These are phyloP conservation scores for Progne subis DNA, from an alignment of 2,113 vertebrate species.

Conservation along the genomic window DNA sequence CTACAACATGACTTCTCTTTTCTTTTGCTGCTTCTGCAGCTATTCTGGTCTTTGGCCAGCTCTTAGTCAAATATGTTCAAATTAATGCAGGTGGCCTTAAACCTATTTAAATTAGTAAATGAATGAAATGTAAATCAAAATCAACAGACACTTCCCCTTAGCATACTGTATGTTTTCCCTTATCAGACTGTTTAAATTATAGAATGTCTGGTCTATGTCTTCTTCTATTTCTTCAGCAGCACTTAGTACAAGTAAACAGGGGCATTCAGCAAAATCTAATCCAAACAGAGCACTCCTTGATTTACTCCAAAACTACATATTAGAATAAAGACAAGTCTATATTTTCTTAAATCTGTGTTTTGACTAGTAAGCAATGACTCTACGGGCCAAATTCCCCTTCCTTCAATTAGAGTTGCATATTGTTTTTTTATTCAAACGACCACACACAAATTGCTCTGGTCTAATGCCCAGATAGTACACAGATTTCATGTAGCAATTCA, in stretches of 20 bases:
- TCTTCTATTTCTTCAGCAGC: constrained; percentile 34
- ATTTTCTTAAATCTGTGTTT: constrained; percentile 46
- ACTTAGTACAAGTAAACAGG: constrained; percentile 47
- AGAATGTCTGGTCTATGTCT: constrained; percentile 45
- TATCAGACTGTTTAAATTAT: constrained; percentile 54
- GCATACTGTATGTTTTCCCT: background rate
- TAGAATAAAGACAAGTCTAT: constrained; percentile 27
- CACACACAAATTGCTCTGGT: constrained; percentile 31
- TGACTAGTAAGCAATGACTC: background rate
- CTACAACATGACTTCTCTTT: background rate
- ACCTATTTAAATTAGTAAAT: constrained; percentile 42
- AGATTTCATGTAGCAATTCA: background rate
- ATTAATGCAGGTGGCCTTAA: constrained; percentile 50
- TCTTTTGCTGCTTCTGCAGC: background rate
- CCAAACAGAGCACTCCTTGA: constrained; percentile 30
- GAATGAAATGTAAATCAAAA: constrained; percentile 44
- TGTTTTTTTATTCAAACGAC: background rate
- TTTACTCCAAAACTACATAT: constrained; percentile 44
- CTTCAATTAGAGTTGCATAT: background rate
- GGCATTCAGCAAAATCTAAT: constrained; percentile 42
- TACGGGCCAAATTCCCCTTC: background rate
- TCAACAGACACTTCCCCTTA: constrained; percentile 33
- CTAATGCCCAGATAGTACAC: background rate
- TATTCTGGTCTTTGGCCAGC: constrained; percentile 9
- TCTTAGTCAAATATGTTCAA: constrained; percentile 4